Evolutionary conservation across 2,797 vertebrate genomes (phyloP).

Genomic region (Menidia menidia): DNA sequence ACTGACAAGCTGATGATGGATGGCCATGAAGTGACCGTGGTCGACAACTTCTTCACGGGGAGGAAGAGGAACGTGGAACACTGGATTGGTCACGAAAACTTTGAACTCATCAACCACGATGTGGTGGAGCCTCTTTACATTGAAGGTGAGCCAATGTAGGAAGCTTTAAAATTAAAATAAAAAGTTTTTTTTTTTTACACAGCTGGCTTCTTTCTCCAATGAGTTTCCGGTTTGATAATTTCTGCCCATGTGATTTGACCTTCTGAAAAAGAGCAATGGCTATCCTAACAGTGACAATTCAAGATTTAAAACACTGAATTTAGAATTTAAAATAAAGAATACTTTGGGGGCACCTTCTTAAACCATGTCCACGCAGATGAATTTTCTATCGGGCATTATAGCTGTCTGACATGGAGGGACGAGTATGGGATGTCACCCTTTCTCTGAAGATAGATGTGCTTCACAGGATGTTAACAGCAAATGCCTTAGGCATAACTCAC

Average conservation of each 20-base stretch:
- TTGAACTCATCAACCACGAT: slow-evolving; percentile 98
- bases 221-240: not conserved
- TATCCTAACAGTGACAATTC: not conserved
- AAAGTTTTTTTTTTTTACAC: not conserved
- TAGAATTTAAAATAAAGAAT: too few relatives aligned
- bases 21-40: slow-evolving; percentile 98
- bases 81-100: slow-evolving; percentile 99
- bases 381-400: not conserved
- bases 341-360: too few relatives aligned
- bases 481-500: too few relatives aligned
- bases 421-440: not conserved
- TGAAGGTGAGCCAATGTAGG: slow-evolving; percentile 87
- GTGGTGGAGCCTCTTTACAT: slow-evolving; percentile 99
- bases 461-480: not conserved
- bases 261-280: not conserved
- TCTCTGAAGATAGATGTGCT: not conserved
- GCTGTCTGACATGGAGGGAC: not conserved
- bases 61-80: slow-evolving; percentile 99
- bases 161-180: not conserved
- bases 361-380: not conserved
- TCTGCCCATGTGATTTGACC: not conserved
- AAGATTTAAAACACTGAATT: too few relatives aligned
- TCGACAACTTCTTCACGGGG: slow-evolving; percentile 99
- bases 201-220: not conserved
- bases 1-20: slow-evolving; percentile 99